Base-by-base conservation (phyloP, 2,797 vertebrate species). In the Scolopax rusticola region DNA sequence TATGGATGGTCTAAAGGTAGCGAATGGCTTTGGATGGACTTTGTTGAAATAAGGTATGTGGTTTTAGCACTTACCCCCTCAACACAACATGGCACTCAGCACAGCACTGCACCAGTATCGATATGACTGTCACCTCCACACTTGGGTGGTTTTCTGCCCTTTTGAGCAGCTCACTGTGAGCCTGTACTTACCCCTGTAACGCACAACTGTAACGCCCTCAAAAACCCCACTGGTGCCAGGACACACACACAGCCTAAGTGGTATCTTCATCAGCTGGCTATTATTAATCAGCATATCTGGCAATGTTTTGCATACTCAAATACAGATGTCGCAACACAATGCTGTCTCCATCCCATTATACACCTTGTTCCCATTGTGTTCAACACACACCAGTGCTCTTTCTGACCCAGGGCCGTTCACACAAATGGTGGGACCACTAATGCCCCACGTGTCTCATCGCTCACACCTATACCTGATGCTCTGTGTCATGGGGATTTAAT, bases 21-120 rank as follows among this genome's bases (percentile, higher is more conserved):
- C 1, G 2, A 38, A 68, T 25, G 77, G 68, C 15, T 91, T 40
- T 11, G 33, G 64, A 17, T 21, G 86, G 83, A 19, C 5, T 76
- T 64, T 56, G 45, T 11, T 23, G 51, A 24, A 67, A 28, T 0
- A 6, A n/a, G 16, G 9, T 1, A 5, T 3, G 16, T 9, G 80
- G n/a, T 33, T 84, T 90, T 12, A n/a, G 60, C 0, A 6, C 12
- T 57, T 28, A 24, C 33, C 4, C 21, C 27, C 53, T 19, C 54
- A 45, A 20, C 32, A 38, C 30, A 61, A 16, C 5, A 1, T 0
- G 0, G 12, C 40, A 14, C 32, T 30, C 43, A 3, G 36, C 38
- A 57, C 8, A 6, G 64, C 33, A 1, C 18, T 0, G 36, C 56
- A 1, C 11, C 0, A 7, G 30, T 61, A 33, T 7, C 5, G 2